phyloP scores from a whole-genome alignment of 2,888 invertebrate genomes.

The Plebejus melissa region DNA sequence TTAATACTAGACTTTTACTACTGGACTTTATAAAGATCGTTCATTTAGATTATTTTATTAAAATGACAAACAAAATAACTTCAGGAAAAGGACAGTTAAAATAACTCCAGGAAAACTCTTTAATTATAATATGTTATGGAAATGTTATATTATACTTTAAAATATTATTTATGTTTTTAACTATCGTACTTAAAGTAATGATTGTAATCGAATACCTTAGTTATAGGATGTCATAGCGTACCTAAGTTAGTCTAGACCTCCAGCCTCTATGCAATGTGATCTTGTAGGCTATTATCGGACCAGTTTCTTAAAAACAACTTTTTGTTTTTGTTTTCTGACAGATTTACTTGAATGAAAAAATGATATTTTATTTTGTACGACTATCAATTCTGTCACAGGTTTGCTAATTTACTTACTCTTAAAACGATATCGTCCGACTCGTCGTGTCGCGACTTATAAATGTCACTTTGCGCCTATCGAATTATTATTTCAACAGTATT shows the following conservation, averaged over 20 bases:
- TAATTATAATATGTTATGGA: not conserved
- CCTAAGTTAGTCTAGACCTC: constrained; percentile 47
- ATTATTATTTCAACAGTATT: no score
- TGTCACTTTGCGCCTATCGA: not conserved
- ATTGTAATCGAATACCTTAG: constrained; percentile 10
- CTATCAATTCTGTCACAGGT: not conserved
- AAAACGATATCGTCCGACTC: not conserved
- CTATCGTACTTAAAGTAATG: not conserved
- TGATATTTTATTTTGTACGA: no score
- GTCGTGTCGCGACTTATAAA: no score
- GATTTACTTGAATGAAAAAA: no score
- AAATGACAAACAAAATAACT: not conserved
- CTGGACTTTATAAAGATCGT: no score
- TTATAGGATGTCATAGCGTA: constrained; percentile 34
- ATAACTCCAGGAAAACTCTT: not conserved
- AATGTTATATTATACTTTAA: not conserved
- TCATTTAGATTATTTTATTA: no score
- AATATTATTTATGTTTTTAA: not conserved
- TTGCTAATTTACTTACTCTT: not conserved
- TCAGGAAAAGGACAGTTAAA: no score
- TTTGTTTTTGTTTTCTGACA: not conserved
- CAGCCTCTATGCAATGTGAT: constrained; percentile 70
- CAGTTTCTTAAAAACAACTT: constrained; percentile 40
- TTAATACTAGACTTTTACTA: no score
- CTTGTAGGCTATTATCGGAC: constrained; percentile 59